Base-by-base conservation (phyloP, 2,888 invertebrate species). In the Gasteruption jaculator region DNA sequence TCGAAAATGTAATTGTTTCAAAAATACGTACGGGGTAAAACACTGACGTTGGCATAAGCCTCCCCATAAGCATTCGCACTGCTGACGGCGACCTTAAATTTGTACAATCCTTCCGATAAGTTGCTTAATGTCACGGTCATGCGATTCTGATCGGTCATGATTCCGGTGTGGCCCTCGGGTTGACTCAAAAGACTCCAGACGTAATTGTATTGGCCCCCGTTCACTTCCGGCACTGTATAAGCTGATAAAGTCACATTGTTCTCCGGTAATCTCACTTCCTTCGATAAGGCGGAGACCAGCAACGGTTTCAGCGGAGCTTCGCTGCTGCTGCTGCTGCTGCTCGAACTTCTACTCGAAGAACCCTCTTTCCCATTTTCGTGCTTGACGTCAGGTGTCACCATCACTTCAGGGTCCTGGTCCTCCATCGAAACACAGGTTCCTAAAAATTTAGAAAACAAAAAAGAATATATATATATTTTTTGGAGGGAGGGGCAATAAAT, bases 11-110 rank as follows among this genome's bases (percentile, higher is more conserved):
- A 14, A 38, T 2, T 19, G 11, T 19, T 31, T 22, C 5, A 21
- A 15, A 11, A 33, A 2, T 12, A 64, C 70, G 63, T 55, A 80
- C 79, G 76, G 46, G 92, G 89, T 53, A 86, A 65, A 10, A 95
- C 94, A 0, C 91, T 91, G 3, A 95, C 89, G 66, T 94, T 94
- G 1, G 91, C 92, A 54, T 82, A 83, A 0, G 88, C 84, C 63
- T 87, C 87, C 3, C 91, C 91, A 57, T 82, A 86, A 1, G 84
- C 80, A 50, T 77, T 80, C 1, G 82, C 81, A 5, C 85, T 86
- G n/a, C 85, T 87, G 0, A 92, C 94, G 3, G 83, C 82, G 3
- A 84, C 83, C 71, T 90, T 90, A 66, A 95, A 93, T 6, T 83
- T 82, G 68, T 94, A 95, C 41, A 89, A 74, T 1, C 95, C 95